These are phyloP conservation scores for Stomatorhinus ivindoensis DNA, from an alignment of 2,113 vertebrate species.

Conservation along the genomic window DNA sequence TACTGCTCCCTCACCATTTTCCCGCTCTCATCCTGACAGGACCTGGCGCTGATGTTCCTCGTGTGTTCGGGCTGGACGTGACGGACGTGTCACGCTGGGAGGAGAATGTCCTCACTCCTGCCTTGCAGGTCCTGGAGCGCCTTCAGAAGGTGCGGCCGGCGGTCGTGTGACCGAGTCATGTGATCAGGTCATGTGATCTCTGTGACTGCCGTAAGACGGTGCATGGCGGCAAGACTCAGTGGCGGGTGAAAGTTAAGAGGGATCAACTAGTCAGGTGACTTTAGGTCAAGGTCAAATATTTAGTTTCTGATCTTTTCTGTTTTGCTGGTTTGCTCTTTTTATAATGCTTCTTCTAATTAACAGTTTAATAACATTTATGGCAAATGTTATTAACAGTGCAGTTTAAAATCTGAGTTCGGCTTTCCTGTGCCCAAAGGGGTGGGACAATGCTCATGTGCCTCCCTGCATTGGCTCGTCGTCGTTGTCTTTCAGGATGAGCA, in stretches of 20 bases:
- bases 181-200: neutral
- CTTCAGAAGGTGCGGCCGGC: conserved; percentile 73
- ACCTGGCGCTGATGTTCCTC: conserved; percentile 71
- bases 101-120: conserved; percentile 74
- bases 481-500: conserved; percentile 55
- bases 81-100: conserved; percentile 77
- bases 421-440: neutral
- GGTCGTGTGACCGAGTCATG: neutral
- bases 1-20: neutral
- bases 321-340: neutral
- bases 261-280: neutral
- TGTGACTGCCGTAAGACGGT: neutral
- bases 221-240: neutral
- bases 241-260: neutral
- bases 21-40: conserved; percentile 51
- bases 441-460: neutral
- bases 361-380: neutral
- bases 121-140: conserved; percentile 77
- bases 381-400: neutral
- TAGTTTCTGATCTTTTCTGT: neutral
- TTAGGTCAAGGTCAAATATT: neutral
- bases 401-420: neutral
- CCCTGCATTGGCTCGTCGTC: neutral
- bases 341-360: neutral
- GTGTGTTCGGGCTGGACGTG: conserved; percentile 80